Conservation (phyloP, 2,888 invertebrate species). For the Thera obeliscata region DNA sequence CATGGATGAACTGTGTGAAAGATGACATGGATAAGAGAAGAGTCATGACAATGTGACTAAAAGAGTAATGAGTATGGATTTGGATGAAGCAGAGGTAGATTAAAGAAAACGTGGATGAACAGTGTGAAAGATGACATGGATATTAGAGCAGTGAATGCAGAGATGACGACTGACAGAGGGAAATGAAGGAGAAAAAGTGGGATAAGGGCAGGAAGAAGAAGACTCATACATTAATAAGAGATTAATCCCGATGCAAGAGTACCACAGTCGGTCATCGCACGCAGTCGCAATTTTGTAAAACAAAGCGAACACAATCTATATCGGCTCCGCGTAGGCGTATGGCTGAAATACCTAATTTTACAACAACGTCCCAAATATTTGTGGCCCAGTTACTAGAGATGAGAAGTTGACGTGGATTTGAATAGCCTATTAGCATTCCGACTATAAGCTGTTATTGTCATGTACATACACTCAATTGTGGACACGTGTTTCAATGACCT, state of each 20-base stretch:
- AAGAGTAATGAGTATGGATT: too few species aligned
- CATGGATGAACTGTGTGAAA: too few species aligned
- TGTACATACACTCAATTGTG: not conserved
- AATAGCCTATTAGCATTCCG: constrained; percentile 17
- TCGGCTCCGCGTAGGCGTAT: constrained; percentile 26
- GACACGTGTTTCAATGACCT: too few species aligned
- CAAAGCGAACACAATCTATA: constrained; percentile 26
- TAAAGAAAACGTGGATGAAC: too few species aligned
- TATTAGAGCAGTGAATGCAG: too few species aligned
- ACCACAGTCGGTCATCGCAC: not conserved
- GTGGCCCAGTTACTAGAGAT: constrained; percentile 38
- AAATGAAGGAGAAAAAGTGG: too few species aligned
- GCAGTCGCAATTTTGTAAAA: constrained; percentile 2
- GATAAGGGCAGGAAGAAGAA: too few species aligned
- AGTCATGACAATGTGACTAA: too few species aligned
- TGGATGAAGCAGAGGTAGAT: too few species aligned
- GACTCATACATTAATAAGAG: not conserved
- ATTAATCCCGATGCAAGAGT: not conserved
- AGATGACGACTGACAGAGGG: too few species aligned
- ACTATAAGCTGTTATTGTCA: not conserved
- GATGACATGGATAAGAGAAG: too few species aligned
- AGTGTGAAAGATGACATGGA: too few species aligned
- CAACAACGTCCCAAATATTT: constrained; percentile 41
- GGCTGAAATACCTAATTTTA: constrained; percentile 37
- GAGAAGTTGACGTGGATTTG: constrained; percentile 30